These are phyloP conservation scores for Tortricodes alternella DNA, from an alignment of 2,888 invertebrate species.

Conservation along the genomic window DNA sequence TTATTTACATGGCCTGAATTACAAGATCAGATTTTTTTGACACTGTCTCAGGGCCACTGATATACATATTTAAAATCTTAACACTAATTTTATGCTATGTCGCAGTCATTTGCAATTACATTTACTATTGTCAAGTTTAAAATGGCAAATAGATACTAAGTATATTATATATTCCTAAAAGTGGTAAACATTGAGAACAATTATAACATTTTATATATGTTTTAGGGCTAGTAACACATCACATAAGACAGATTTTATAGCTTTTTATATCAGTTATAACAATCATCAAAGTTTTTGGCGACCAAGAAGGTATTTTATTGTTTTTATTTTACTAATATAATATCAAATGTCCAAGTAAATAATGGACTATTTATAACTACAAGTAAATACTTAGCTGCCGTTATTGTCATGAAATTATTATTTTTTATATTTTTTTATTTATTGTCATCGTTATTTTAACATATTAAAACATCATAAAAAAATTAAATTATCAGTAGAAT, in stretches of 20 bases:
- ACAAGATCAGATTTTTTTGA: too few species aligned
- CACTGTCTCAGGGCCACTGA: background rate
- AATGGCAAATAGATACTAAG: conserved; percentile 9
- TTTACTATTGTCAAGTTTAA: conserved; percentile 27
- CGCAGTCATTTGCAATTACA: conserved; percentile 30
- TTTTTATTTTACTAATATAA: conserved; percentile 1
- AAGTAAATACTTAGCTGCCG: conserved; percentile 21
- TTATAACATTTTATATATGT: conserved; percentile 27
- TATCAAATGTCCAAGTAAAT: conserved; percentile 7
- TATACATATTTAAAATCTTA: background rate
- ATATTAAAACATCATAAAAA: background rate
- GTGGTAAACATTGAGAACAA: conserved; percentile 20
- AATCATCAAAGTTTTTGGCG: conserved; percentile 24
- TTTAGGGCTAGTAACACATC: conserved; percentile 27
- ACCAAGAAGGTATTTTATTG: conserved; percentile 25
- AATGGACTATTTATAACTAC: background rate
- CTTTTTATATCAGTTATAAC: conserved; percentile 6
- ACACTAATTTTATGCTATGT: conserved; percentile 3
- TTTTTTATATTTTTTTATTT: conserved; percentile 14
- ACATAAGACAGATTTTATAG: conserved; percentile 21
- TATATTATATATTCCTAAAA: conserved; percentile 10
- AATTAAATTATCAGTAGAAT: conserved; percentile 16
- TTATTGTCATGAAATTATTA: conserved; percentile 20
- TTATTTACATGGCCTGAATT: too few species aligned
- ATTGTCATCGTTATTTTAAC: conserved; percentile 23